These are phyloP conservation scores for Nematolebias whitei DNA, from an alignment of 2,113 vertebrate genomes.

Conservation along the genomic window DNA sequence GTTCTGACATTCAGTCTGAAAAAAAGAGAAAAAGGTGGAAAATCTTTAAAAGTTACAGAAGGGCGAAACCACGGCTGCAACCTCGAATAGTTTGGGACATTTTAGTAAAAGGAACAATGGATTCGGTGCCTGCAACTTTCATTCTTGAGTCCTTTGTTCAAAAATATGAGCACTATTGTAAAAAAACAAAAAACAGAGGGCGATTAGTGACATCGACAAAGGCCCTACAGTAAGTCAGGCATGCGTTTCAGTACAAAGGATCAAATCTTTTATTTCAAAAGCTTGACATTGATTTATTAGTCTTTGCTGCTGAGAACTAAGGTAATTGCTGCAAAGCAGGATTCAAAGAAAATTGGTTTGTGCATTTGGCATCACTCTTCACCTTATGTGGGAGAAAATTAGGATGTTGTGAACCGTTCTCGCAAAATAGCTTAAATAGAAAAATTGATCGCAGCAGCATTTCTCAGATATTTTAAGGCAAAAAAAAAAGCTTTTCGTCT, in stretches of 20 bases:
- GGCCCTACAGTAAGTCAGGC: conserved; percentile 8
- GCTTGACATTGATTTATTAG: conserved; percentile 35
- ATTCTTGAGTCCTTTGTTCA: conserved; percentile 24
- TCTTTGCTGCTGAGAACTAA: conserved; percentile 5
- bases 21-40: background rate
- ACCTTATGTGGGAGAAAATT: conserved; percentile 25
- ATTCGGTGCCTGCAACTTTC: conserved; percentile 2
- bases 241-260: conserved; percentile 13
- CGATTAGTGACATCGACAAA: conserved; percentile 30
- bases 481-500: conserved; percentile 20
- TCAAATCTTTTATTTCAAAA: conserved; percentile 46
- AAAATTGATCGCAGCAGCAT: conserved; percentile 21
- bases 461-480: conserved; percentile 41
- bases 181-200: conserved; percentile 21
- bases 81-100: conserved; percentile 3
- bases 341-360: conserved; percentile 47
- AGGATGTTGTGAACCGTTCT: conserved; percentile 47
- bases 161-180: conserved; percentile 16
- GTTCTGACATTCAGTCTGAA: conserved; percentile 96
- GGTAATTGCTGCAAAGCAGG: conserved; percentile 30
- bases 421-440: conserved; percentile 20
- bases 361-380: conserved; percentile 16
- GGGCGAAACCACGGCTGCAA: background rate
- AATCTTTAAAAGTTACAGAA: conserved; percentile 1
- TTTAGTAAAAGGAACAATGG: conserved; percentile 26